Evolutionary conservation across 2,888 invertebrate genomes (phyloP), one percentile per base, ranked within the genome.

Genomic region (Elysia crispata): DNA sequence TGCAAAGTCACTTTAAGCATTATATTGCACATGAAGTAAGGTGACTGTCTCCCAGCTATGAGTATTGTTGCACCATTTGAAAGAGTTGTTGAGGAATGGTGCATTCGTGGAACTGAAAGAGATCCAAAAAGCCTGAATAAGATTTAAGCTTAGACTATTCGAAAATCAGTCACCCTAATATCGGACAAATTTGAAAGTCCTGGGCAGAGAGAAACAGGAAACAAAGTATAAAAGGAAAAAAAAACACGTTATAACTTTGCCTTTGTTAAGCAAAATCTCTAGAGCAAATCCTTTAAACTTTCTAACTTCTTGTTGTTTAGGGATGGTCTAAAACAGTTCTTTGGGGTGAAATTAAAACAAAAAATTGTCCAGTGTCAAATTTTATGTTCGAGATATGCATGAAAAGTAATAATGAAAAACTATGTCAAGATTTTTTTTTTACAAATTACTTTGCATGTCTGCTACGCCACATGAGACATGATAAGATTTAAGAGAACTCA

Each of bases 1-100:
- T 41, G 3, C 41, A 41, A 41, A 41, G 41, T 41, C 41, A 82
- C 54, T 31, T 78, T 72, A 23, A 84, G 50, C 70, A 84, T 82
- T 76, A 82, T 80, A 33, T 70, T 72, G 67, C 83, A 84, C 72
- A 83, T 82, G 50, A 81, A 79, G 75, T 85, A 84, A 8, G 93
- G 93, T n/a, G 92, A 92, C 28, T 88, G 88, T 49, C 93, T 87
- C 23, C 93, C 93, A 66, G 92, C 92, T 81, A 91, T 86, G 72
- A 92, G 76, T 62, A 91, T 73, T n/a, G 91, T 66, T 28, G 84
- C 81, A 18, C 86, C 87, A 84, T 88, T 84, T 69, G 83, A 77
- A 25, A 89, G 69, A 18, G 77, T 33, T 31, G 86, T 85, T 1
- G 85, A 76, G 1, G 88, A 85, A 64, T 88, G 87, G 80, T 89